Evolutionary conservation across 2,888 invertebrate species (phyloP).

Genomic region (Allacma fusca): DNA sequence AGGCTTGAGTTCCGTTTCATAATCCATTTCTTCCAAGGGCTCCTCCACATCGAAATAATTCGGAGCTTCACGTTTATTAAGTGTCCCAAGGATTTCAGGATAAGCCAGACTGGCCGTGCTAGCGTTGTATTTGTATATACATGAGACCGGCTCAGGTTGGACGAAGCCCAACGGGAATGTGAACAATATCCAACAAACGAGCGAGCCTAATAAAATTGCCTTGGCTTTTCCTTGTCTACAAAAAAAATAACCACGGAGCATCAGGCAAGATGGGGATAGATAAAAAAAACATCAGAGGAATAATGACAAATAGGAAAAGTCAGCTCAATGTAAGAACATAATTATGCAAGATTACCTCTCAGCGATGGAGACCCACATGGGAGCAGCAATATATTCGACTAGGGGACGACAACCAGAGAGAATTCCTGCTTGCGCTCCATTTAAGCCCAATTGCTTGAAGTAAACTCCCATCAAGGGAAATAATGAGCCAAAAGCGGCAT

Average conservation of each 20-base stretch:
- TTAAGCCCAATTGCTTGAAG: slow-evolving; percentile 99
- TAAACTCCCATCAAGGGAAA: slow-evolving; percentile 99
- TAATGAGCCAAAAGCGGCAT: slow-evolving; percentile 96
- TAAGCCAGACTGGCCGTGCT: slow-evolving; percentile 68
- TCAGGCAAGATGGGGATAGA: neutral
- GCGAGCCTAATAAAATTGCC: slow-evolving; percentile 84
- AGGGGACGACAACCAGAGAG: slow-evolving; percentile 96
- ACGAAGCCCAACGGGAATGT: slow-evolving; percentile 95
- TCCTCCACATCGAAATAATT: slow-evolving; percentile 32
- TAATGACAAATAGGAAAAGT: too few species aligned
- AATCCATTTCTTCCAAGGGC: slow-evolving; percentile 14
- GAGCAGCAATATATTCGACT: slow-evolving; percentile 95
- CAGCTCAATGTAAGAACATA: too few species aligned
- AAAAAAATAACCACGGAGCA: neutral
- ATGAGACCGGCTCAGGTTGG: slow-evolving; percentile 91
- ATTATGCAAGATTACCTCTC: slow-evolving; percentile 71
- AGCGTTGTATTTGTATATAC: slow-evolving; percentile 73
- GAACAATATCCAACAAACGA: slow-evolving; percentile 96
- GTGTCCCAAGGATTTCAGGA: slow-evolving; percentile 47
- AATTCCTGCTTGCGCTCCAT: slow-evolving; percentile 91
- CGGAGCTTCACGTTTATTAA: slow-evolving; percentile 51
- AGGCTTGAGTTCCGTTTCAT: neutral
- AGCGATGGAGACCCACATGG: slow-evolving; percentile 96
- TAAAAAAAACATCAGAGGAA: neutral
- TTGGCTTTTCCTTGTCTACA: slow-evolving; percentile 67